Evolutionary conservation across 2,797 vertebrate genomes (phyloP).

Genomic region (Sandelia bainsii): DNA sequence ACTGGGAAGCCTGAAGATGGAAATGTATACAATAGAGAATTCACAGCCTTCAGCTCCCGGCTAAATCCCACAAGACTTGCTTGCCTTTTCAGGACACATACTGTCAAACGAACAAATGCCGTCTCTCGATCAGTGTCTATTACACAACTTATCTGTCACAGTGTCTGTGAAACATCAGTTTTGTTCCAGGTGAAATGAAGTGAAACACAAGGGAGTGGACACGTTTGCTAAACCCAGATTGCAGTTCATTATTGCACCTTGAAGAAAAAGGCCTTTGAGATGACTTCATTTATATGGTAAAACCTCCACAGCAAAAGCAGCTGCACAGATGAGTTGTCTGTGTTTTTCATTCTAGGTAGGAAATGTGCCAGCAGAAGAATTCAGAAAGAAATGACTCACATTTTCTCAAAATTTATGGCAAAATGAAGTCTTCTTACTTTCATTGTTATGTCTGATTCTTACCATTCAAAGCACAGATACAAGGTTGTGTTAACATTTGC

Average conservation of each 20-base stretch:
- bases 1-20: slow-evolving; percentile 36
- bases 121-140: slow-evolving; percentile 28
- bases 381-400: slow-evolving; percentile 41
- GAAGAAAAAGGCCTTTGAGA: slow-evolving; percentile 44
- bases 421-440: slow-evolving; percentile 9
- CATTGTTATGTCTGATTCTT: not conserved
- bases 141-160: slow-evolving; percentile 33
- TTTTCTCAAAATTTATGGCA: slow-evolving; percentile 21
- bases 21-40: slow-evolving; percentile 70
- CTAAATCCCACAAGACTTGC: slow-evolving; percentile 64
- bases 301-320: slow-evolving; percentile 32
- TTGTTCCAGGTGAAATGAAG: slow-evolving; percentile 49
- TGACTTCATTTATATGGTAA: slow-evolving; percentile 60
- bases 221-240: slow-evolving; percentile 39
- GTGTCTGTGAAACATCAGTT: slow-evolving; percentile 23
- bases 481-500: not conserved
- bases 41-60: slow-evolving; percentile 45
- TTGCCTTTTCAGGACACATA: slow-evolving; percentile 42
- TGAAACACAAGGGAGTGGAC: slow-evolving; percentile 32
- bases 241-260: slow-evolving; percentile 52
- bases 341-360: slow-evolving; percentile 33
- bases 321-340: slow-evolving; percentile 17
- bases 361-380: slow-evolving; percentile 33
- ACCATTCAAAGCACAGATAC: not conserved
- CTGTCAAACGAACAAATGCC: slow-evolving; percentile 65